Conservation (phyloP, 2,888 invertebrate genomes). For the Caenorhabditis virilis region DNA sequence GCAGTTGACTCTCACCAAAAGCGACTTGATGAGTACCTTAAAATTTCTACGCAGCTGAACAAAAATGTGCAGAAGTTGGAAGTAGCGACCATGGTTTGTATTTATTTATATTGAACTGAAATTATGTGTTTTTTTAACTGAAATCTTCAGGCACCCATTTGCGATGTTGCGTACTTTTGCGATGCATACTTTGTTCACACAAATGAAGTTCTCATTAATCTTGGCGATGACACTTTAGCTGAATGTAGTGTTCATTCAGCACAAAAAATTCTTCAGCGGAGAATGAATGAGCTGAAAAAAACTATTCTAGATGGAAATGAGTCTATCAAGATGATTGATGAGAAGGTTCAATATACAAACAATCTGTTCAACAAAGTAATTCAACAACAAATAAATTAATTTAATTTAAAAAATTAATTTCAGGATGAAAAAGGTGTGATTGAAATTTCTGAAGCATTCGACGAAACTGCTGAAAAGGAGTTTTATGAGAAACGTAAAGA, state of each 20-base stretch:
- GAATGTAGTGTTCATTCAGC: slow-evolving; percentile 25
- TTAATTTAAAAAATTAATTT: background rate
- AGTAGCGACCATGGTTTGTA: background rate
- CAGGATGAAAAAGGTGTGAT: slow-evolving; percentile 3
- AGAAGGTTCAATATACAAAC: slow-evolving; percentile 14
- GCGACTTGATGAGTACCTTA: background rate
- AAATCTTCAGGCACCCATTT: slow-evolving; percentile 21
- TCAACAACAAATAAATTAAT: background rate
- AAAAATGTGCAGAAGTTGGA: background rate
- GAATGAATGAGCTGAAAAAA: slow-evolving; percentile 6
- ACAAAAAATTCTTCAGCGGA: slow-evolving; percentile 8
- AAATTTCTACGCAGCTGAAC: background rate
- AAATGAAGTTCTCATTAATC: slow-evolving; percentile 16
- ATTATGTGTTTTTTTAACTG: background rate
- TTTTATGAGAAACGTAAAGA: slow-evolving; percentile 18
- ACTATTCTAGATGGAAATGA: slow-evolving; percentile 9
- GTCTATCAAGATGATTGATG: slow-evolving; percentile 12
- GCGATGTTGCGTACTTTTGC: slow-evolving; percentile 26
- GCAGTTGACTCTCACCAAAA: background rate
- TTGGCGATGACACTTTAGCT: slow-evolving; percentile 12
- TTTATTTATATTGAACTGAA: too few species aligned
- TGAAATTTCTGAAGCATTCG: slow-evolving; percentile 25
- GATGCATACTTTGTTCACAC: slow-evolving; percentile 24
- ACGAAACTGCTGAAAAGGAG: slow-evolving; percentile 15
- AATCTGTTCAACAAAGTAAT: slow-evolving; percentile 2